phyloP scores from a whole-genome alignment of 2,797 vertebrate genomes.

The Chromobotia macracanthus region DNA sequence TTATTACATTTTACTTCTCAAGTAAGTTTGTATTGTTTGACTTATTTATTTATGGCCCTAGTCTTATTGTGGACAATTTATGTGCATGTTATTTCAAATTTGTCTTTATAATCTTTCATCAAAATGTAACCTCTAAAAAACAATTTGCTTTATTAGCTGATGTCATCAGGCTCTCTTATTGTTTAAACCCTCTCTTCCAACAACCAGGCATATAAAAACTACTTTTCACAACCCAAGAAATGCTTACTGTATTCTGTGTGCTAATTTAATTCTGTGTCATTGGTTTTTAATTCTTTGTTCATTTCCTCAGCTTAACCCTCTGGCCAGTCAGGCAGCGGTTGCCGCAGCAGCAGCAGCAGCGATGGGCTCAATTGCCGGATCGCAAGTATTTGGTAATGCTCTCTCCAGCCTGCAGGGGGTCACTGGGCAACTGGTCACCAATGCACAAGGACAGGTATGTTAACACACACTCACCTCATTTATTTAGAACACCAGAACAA shows the following conservation, averaged over 20 bases:
- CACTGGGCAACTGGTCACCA: conserved; percentile 97
- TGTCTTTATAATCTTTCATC: background rate
- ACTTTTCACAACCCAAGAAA: no score
- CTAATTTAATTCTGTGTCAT: background rate
- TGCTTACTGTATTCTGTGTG: no score
- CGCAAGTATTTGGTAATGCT: conserved; percentile 93
- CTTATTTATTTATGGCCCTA: no score
- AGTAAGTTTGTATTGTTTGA: no score
- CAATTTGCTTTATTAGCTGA: background rate
- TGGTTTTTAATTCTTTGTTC: background rate
- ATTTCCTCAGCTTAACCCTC: conserved; percentile 88
- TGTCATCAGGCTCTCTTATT: background rate
- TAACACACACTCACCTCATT: background rate
- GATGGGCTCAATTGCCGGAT: conserved; percentile 92
- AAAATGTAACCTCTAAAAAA: background rate
- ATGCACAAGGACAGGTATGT: conserved; percentile 97
- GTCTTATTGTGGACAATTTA: no score
- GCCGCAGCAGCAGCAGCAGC: conserved; percentile 86
- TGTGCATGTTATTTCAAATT: no score
- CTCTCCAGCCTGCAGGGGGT: conserved; percentile 95
- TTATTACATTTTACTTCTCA: no score
- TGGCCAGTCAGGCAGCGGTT: conserved; percentile 93
- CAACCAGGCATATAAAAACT: no score
- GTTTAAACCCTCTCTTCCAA: no score
- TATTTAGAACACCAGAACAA: background rate